Evolutionary conservation across 1,140 invertebrate species (phyloP), one percentile per base, ranked within the genome.

Genomic region (Ruditapes philippinarum): DNA sequence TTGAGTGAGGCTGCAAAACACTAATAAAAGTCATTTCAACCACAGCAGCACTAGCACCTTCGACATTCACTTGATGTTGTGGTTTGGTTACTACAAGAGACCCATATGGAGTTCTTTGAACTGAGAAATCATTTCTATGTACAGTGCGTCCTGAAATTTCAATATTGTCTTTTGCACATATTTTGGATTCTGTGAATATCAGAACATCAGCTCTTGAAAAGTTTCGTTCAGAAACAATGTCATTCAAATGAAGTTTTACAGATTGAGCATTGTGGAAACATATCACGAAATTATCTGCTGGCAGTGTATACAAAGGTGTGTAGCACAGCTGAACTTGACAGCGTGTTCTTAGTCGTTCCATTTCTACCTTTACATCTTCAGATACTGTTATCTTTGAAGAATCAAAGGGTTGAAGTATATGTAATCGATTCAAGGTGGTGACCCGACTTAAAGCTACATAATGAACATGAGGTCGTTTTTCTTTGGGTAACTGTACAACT

Each of bases 371-470:
- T 3, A 74, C 65, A 9, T 83, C 45, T 17, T 2, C 36, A 28
- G 81, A 83, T 31, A 83, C 81, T 25, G 81, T 85, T 74, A 85
- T 85, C 22, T 85, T 85, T 12, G 19, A 28, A 51, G 82, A 68
- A 28, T 51, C 4, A 57, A 85, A 85, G 17, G 28, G 4, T 54
- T 57, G 28, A 2, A 74, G 14, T 62, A 83, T 83, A 62, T 83
- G 62, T 12, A 83, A 33, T 28, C 31, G 40, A 14, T 45, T 38
- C 33, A 83, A 31, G n/a, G 82, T 28, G 33, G 82, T 85, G 5
- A 85, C 82, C 11, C 68, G 65, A 85, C 82, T 85, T 2, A 85
- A 85, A 5, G 82, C 65, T 31, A 85, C 82, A 74, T 85, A 85
- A 60, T 85, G 68, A n/a, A 85, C 9, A 74, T 85, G 65, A 22